phyloP scores from a whole-genome alignment of 2,888 invertebrate species.

The Ferdinandea cuprea region DNA sequence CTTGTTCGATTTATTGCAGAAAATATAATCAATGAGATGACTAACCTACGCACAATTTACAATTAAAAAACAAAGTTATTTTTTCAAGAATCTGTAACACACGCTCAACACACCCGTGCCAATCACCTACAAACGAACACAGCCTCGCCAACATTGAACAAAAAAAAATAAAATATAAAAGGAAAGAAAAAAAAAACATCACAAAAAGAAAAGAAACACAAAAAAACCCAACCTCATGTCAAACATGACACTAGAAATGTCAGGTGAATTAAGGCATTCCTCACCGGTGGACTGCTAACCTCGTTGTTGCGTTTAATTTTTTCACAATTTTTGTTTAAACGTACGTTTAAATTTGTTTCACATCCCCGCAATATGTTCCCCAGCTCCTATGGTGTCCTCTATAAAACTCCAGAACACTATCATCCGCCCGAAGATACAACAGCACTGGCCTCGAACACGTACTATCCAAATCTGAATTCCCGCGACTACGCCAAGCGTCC shows the following conservation, averaged over 20 bases:
- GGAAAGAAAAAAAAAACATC: background rate
- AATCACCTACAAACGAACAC: no score
- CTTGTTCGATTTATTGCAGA: no score
- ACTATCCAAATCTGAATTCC: constrained; percentile 82
- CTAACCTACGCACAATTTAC: no score
- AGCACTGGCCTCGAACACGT: constrained; percentile 78
- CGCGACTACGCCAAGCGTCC: constrained; percentile 80
- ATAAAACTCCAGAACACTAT: constrained; percentile 78
- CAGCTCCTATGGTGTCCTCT: constrained; percentile 77
- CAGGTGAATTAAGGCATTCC: constrained; percentile 72
- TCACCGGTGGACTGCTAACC: constrained; percentile 72
- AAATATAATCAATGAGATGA: no score
- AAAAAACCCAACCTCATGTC: constrained; percentile 51
- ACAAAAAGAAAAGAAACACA: background rate
- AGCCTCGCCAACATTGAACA: no score
- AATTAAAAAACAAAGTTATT: no score
- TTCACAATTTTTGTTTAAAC: constrained; percentile 72
- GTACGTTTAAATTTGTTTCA: constrained; percentile 70
- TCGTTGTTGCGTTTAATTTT: constrained; percentile 73
- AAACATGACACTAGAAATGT: constrained; percentile 55
- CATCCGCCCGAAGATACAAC: constrained; percentile 78
- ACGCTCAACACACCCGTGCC: no score
- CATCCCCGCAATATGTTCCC: constrained; percentile 79
- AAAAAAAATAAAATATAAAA: background rate
- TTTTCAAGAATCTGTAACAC: no score